Conservation (phyloP, 2,888 invertebrate species). For the Fragum whitleyi region DNA sequence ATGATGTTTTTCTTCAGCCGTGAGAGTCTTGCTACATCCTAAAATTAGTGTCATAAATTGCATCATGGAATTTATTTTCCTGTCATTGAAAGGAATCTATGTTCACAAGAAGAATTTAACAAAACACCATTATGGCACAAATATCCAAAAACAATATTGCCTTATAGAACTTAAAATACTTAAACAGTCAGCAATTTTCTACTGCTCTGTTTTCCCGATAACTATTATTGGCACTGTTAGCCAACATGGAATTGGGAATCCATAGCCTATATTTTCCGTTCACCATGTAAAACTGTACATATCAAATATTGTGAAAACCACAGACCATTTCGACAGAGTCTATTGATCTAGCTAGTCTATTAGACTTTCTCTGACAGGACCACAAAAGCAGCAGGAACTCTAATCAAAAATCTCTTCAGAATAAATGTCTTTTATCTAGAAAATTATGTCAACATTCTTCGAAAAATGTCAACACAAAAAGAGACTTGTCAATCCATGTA, state of each 20-base stretch:
- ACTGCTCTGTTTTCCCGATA: background rate
- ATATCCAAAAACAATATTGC: background rate
- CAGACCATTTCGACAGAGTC: conserved; percentile 18
- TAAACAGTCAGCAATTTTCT: background rate
- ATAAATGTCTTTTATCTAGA: background rate
- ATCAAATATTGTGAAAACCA: conserved; percentile 28
- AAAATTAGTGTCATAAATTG: no score
- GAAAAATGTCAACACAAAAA: background rate
- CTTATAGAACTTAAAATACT: background rate
- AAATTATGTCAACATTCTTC: background rate
- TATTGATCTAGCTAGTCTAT: conserved; percentile 11
- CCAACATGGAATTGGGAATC: conserved; percentile 3
- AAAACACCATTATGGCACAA: background rate
- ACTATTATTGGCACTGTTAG: conserved; percentile 2
- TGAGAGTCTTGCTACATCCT: no score
- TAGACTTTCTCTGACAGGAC: conserved; percentile 15
- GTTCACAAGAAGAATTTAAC: no score
- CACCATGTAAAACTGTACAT: conserved; percentile 19
- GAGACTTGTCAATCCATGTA: no score
- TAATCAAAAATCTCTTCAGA: conserved; percentile 21
- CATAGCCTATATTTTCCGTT: background rate
- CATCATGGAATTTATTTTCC: no score
- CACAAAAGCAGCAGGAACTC: background rate
- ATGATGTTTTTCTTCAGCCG: no score
- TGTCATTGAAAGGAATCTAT: no score